Conservation (phyloP, 2,888 invertebrate species). For the Acanthosepion lycidas region DNA sequence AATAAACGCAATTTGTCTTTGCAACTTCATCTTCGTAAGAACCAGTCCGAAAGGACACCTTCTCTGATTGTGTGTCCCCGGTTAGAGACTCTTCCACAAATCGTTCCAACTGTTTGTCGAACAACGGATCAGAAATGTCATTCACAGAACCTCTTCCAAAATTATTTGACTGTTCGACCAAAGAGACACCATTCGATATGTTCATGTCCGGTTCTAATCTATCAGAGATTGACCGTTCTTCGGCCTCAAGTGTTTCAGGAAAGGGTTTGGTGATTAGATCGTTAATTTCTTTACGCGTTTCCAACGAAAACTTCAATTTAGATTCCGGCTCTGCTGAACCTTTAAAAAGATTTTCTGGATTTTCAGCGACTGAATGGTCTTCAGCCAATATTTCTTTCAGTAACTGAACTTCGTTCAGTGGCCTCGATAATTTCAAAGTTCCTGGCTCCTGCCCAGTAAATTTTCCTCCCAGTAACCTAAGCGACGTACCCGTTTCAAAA, state of each 20-base stretch:
- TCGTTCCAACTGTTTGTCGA: too few relatives aligned
- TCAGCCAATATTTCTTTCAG: neutral
- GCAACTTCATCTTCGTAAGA: too few relatives aligned
- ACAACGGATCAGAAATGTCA: too few relatives aligned
- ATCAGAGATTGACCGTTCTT: neutral
- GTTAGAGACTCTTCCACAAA: too few relatives aligned
- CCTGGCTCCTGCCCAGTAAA: neutral
- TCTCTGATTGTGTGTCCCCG: too few relatives aligned
- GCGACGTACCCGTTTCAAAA: neutral
- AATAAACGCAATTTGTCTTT: too few relatives aligned
- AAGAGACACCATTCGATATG: neutral
- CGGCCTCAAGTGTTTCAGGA: neutral
- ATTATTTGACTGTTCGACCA: neutral
- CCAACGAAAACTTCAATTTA: neutral
- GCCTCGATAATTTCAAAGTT: neutral
- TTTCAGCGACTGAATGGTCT: neutral
- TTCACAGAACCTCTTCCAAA: too few relatives aligned
- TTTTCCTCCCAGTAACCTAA: neutral
- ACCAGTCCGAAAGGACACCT: too few relatives aligned
- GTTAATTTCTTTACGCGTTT: neutral
- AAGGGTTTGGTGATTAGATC: neutral
- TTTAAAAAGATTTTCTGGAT: neutral
- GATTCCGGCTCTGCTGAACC: neutral
- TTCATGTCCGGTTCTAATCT: neutral
- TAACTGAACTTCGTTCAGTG: neutral